Percentiles rank a stretch among this genome's conserved stretches.
These are phyloP conservation scores for Oasisia sp. DNA, from an alignment of 2,888 invertebrate species.

Conservation along the genomic window DNA sequence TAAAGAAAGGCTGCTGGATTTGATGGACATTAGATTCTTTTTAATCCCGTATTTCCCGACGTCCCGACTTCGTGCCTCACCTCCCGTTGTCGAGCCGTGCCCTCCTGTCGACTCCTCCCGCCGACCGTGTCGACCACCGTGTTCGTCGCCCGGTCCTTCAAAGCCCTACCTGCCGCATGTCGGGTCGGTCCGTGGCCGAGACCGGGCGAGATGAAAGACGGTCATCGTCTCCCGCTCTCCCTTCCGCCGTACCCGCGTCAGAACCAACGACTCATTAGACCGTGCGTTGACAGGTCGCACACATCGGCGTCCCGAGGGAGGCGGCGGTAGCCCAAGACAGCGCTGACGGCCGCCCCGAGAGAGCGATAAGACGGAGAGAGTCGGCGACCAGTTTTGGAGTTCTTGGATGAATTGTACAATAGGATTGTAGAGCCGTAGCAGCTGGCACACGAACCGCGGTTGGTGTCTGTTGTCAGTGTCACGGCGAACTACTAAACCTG, in stretches of 20 bases:
- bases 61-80: too few relatives aligned
- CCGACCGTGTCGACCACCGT: background rate
- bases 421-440: background rate
- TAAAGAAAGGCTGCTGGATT: too few relatives aligned
- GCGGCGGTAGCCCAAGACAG: background rate
- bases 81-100: background rate
- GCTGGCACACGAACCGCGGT: background rate
- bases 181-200: background rate
- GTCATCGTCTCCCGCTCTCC: background rate
- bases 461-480: background rate
- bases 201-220: background rate
- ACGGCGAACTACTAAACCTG: background rate
- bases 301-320: background rate
- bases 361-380: background rate
- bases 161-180: background rate
- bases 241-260: background rate
- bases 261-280: conserved; percentile 18
- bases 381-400: background rate
- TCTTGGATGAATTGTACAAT: background rate
- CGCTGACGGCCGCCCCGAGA: too few relatives aligned
- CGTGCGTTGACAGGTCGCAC: background rate
- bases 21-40: too few relatives aligned
- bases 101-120: background rate
- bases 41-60: too few relatives aligned
- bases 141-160: background rate